Conservation (phyloP, 2,113 vertebrate genomes). For the Hoplias malabaricus region DNA sequence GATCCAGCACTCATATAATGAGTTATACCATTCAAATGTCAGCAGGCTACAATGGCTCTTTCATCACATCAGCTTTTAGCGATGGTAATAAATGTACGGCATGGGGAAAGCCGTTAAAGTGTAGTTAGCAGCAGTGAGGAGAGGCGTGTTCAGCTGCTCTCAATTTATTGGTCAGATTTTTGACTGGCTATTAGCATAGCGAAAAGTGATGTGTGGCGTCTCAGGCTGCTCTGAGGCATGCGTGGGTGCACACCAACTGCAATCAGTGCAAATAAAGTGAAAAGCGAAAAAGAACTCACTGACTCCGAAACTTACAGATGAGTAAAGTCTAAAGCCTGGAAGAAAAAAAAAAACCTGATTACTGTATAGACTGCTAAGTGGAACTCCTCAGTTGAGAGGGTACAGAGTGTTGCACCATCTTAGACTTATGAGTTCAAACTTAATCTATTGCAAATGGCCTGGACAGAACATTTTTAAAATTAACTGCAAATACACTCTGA, state of each 20-base stretch:
- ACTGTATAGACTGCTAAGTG: not conserved
- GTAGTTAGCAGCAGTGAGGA: not conserved
- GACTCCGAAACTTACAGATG: not conserved
- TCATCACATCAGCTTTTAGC: conserved; percentile 16
- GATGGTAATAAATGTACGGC: conserved; percentile 46
- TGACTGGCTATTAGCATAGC: conserved; percentile 17
- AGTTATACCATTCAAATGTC: conserved; percentile 21
- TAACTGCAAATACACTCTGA: conserved; percentile 5
- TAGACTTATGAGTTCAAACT: not conserved
- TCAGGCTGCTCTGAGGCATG: not conserved
- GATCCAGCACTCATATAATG: conserved; percentile 8
- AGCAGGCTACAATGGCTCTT: conserved; percentile 5
- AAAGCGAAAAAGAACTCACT: not conserved
- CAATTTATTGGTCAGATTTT: conserved; percentile 40
- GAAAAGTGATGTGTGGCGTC: conserved; percentile 35
- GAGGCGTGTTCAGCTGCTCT: not conserved
- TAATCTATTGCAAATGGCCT: not conserved
- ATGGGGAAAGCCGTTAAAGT: conserved; percentile 1
- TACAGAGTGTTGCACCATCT: not conserved
- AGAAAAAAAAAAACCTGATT: not conserved
- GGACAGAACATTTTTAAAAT: not conserved
- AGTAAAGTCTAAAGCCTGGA: not conserved
- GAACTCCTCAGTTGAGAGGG: not conserved
- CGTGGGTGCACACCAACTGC: conserved; percentile 4
- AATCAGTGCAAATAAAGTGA: conserved; percentile 20